Conservation (phyloP, 1,140 invertebrate species). For the Leptinotarsa undecemlineata region DNA sequence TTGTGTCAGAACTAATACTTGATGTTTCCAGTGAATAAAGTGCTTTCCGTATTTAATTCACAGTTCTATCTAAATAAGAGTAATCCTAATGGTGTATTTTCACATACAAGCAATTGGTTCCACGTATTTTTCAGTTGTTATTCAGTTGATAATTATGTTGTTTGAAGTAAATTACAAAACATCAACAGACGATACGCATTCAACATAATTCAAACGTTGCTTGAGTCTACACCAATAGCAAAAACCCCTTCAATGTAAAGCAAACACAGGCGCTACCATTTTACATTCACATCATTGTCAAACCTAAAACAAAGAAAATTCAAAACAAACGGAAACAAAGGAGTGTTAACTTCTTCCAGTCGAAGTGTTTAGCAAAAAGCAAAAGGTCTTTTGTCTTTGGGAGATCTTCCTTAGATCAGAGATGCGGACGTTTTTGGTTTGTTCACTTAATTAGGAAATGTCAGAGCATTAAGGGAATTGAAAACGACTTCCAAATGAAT, state of each 20-base stretch:
- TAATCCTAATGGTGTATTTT: too few relatives aligned
- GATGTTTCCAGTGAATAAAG: too few relatives aligned
- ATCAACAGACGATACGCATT: too few relatives aligned
- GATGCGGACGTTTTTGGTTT: conserved; percentile 17
- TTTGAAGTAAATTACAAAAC: too few relatives aligned
- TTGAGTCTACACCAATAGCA: background rate
- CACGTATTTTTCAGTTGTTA: too few relatives aligned
- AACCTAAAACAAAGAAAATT: conserved; percentile 17
- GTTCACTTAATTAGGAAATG: conserved; percentile 23
- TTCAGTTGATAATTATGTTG: too few relatives aligned
- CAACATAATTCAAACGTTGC: too few relatives aligned
- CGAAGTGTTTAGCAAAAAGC: conserved; percentile 29
- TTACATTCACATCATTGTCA: conserved; percentile 14
- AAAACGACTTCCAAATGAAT: conserved; percentile 5
- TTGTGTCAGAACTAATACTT: too few relatives aligned
- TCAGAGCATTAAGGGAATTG: conserved; percentile 14
- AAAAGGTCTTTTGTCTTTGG: conserved; percentile 32
- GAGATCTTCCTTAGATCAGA: background rate
- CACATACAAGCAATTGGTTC: too few relatives aligned
- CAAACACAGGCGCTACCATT: conserved; percentile 1
- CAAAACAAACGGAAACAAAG: conserved; percentile 32
- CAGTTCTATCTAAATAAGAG: too few relatives aligned
- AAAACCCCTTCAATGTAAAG: background rate
- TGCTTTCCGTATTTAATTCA: too few relatives aligned
- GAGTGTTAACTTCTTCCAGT: conserved; percentile 38